phyloP scores from a whole-genome alignment of 2,113 vertebrate genomes.

The Megaceryle maxima region DNA sequence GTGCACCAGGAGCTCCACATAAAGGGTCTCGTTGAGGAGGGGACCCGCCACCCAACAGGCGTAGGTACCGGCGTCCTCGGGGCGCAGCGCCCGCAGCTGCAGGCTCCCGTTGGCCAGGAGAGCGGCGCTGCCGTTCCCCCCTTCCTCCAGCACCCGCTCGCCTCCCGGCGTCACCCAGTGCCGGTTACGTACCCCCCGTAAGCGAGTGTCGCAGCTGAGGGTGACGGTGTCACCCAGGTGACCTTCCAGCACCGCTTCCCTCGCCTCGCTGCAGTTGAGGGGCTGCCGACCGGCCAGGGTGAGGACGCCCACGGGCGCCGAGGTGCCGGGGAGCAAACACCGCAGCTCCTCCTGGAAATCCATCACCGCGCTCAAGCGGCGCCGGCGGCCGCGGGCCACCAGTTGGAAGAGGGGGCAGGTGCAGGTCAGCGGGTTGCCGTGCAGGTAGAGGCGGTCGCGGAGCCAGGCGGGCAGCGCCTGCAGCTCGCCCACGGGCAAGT shows the following conservation, averaged over 20 bases:
- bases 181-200: slow-evolving; percentile 76
- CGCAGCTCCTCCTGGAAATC: slow-evolving; percentile 89
- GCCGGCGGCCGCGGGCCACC: slow-evolving; percentile 85
- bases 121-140: slow-evolving; percentile 77
- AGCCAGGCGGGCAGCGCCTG: slow-evolving; percentile 87
- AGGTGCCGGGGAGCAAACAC: slow-evolving; percentile 62
- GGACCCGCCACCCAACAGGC: slow-evolving; percentile 87
- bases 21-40: slow-evolving; percentile 90
- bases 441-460: slow-evolving; percentile 93
- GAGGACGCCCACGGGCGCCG: slow-evolving; percentile 72
- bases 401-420: slow-evolving; percentile 89
- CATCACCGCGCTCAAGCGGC: slow-evolving; percentile 85
- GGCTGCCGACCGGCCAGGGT: slow-evolving; percentile 69
- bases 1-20: slow-evolving; percentile 89
- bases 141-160: slow-evolving; percentile 66
- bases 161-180: slow-evolving; percentile 87
- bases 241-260: slow-evolving; percentile 82
- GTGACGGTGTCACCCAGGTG: slow-evolving; percentile 83
- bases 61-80: slow-evolving; percentile 88
- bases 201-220: slow-evolving; percentile 89
- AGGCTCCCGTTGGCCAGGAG: slow-evolving; percentile 83
- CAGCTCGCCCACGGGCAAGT: slow-evolving; percentile 80
- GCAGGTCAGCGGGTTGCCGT: slow-evolving; percentile 88
- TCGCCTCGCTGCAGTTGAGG: slow-evolving; percentile 92
- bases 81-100: slow-evolving; percentile 74